A percentile compares a stretch with the other conserved stretches of the same genome.
These are phyloP conservation scores for Remorina albescens DNA, from an alignment of 2,797 vertebrate species.

Conservation along the genomic window DNA sequence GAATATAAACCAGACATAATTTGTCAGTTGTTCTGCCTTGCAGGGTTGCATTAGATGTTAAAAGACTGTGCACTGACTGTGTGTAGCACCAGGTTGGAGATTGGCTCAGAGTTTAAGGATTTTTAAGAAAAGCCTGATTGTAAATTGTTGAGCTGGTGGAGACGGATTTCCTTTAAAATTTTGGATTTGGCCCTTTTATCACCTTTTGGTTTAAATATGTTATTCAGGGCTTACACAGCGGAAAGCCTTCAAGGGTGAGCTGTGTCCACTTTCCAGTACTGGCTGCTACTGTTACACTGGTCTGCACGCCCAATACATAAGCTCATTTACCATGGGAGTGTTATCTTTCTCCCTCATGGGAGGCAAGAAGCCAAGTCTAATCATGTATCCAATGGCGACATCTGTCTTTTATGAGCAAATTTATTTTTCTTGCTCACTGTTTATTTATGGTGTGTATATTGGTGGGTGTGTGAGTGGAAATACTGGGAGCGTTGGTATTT, in stretches of 20 bases:
- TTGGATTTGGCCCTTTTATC: conserved; percentile 53
- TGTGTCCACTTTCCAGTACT: conserved; percentile 60
- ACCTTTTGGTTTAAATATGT: conserved; percentile 44
- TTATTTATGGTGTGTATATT: conserved; percentile 62
- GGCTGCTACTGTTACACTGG: conserved; percentile 68
- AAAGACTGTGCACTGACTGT: conserved; percentile 11
- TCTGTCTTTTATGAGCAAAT: conserved; percentile 75
- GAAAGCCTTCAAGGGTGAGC: conserved; percentile 62
- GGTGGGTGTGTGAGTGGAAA: conserved; percentile 32
- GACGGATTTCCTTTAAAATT: conserved; percentile 37
- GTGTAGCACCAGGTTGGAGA: background rate
- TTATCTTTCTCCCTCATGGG: conserved; percentile 69
- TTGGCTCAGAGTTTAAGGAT: background rate
- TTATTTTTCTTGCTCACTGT: conserved; percentile 64
- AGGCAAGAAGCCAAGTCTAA: conserved; percentile 57
- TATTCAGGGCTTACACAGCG: conserved; percentile 59
- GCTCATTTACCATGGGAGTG: conserved; percentile 61
- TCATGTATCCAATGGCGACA: conserved; percentile 69
- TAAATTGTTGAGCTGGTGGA: conserved; percentile 35
- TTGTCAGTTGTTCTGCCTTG: background rate
- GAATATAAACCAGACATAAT: background rate
- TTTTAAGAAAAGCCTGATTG: conserved; percentile 48
- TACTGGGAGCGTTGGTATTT: conserved; percentile 37
- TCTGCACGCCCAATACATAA: conserved; percentile 55
- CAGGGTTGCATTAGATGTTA: background rate